A percentile compares a stretch with the other conserved stretches of the same genome.
phyloP scores from a whole-genome alignment of 2,113 vertebrate genomes.

The Chunga burmeisteri region DNA sequence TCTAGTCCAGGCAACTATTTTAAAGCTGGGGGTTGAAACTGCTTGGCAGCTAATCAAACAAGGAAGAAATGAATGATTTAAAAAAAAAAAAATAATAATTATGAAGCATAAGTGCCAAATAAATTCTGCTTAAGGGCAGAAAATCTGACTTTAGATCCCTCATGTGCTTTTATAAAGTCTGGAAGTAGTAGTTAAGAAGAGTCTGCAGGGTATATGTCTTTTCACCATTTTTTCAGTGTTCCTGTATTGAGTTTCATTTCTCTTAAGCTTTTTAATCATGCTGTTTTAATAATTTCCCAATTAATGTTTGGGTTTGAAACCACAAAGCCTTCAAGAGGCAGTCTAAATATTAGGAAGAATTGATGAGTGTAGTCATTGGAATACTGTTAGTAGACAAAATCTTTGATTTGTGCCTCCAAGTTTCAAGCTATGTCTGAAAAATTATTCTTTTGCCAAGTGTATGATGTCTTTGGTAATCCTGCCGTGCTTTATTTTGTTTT shows the following conservation, averaged over 20 bases:
- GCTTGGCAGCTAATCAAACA: slow-evolving; percentile 42
- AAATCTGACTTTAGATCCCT: neutral
- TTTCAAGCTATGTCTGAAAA: neutral
- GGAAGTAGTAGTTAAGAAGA: neutral
- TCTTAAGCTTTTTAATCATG: neutral
- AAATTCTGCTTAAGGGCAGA: neutral
- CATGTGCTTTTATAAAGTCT: neutral
- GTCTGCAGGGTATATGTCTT: neutral
- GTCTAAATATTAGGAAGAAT: neutral
- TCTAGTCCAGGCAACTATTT: slow-evolving; percentile 11
- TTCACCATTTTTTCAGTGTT: neutral
- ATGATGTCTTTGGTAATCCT: neutral
- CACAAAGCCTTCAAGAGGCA: neutral
- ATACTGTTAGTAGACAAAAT: neutral
- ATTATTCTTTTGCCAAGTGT: neutral
- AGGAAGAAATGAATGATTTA: neutral
- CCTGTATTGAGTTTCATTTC: neutral
- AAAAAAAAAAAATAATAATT: neutral
- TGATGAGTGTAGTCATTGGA: neutral
- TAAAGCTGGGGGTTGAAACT: neutral
- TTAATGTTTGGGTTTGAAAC: neutral
- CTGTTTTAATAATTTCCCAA: neutral
- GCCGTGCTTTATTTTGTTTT: neutral
- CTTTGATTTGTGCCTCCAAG: neutral
- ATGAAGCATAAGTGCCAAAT: neutral